phyloP scores from a whole-genome alignment of 1,140 invertebrate species.

The Aphaenogaster ashmeadi region DNA sequence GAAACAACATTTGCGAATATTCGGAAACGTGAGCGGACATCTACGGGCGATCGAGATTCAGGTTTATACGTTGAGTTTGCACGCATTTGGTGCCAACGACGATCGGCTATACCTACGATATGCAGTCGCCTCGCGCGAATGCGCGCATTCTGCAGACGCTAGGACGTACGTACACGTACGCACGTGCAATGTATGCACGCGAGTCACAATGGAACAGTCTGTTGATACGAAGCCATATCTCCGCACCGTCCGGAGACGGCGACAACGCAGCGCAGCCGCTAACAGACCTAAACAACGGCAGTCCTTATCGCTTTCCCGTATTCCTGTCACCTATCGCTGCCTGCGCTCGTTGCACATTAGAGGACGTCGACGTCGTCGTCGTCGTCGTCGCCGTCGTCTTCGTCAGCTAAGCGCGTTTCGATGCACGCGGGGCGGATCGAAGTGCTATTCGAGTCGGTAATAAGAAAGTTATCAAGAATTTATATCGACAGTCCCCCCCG shows the following conservation, averaged over 20 bases:
- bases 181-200: not conserved
- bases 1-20: not conserved
- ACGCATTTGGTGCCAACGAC: not conserved
- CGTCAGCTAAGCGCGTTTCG: not conserved
- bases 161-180: not conserved
- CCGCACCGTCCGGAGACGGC: not conserved
- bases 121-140: not conserved
- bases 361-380: not conserved
- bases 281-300: constrained; percentile 60
- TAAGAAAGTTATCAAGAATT: constrained; percentile 19
- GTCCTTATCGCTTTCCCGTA: constrained; percentile 46
- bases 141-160: not conserved
- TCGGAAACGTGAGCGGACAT: not conserved
- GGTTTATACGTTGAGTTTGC: constrained; percentile 11
- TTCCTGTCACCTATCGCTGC: constrained; percentile 48
- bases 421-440: not conserved
- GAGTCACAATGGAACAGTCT: constrained; percentile 46
- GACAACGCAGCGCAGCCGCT: constrained; percentile 21
- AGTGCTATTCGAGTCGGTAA: not conserved
- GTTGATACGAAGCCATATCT: constrained; percentile 63
- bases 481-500: not conserved
- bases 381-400: not conserved
- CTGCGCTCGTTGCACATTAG: constrained; percentile 40
- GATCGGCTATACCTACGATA: constrained; percentile 22
- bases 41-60: not conserved